phyloP scores from a whole-genome alignment of 2,113 vertebrate genomes.

The Crotalus horridus region DNA sequence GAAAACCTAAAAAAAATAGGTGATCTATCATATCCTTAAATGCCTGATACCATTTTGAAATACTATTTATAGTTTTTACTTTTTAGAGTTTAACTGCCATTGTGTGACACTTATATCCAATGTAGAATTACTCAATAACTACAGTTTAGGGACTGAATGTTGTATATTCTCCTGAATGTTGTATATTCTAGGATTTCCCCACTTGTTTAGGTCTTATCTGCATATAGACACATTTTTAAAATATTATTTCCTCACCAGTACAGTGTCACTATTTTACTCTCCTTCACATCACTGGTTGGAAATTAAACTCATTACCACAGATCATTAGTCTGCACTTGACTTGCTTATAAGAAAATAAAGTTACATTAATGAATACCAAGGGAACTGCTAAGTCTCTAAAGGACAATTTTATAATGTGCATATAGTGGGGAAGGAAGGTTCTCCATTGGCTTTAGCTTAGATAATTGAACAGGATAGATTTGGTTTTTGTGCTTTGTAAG shows the following conservation, averaged over 20 bases:
- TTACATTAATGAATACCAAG: not conserved
- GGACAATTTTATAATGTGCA: not conserved
- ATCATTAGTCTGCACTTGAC: not conserved
- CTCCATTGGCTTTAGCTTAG: not conserved
- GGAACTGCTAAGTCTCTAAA: not conserved
- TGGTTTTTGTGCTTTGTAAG: not conserved
- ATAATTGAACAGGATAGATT: not conserved
- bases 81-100: not conserved
- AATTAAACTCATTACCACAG: not conserved
- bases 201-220: not conserved
- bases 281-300: not conserved
- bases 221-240: not conserved
- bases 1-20: not conserved
- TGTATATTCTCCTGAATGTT: not conserved
- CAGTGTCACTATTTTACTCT: not conserved
- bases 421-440: not conserved
- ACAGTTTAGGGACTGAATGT: not conserved
- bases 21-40: not conserved
- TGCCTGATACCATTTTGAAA: not conserved
- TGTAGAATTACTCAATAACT: too few species aligned
- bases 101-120: too few species aligned
- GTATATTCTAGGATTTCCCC: not conserved
- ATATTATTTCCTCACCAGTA: not conserved
- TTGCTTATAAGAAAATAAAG: slow-evolving; percentile 2
- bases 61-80: not conserved